Evolutionary conservation across 2,888 invertebrate genomes (phyloP), one percentile per base, ranked within the genome.

Genomic region (Serripes groenlandicus): DNA sequence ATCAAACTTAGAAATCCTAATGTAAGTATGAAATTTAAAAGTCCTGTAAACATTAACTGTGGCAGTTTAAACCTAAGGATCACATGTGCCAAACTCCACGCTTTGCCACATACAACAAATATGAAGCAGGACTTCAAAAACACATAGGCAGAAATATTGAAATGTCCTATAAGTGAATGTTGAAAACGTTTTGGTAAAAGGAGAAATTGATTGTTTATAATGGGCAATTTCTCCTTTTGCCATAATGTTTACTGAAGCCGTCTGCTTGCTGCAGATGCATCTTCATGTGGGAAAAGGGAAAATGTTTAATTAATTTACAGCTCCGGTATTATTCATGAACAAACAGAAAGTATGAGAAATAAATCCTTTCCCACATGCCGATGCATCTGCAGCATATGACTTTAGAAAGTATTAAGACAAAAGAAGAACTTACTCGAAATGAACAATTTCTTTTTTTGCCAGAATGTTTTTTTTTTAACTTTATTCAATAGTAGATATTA

Each of bases 1-100:
- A 32, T 34, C 4, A 75, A 75, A 37, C 58, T 78, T 9, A 75
- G 58, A 23, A 32, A 75, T 30, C 37, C 71, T 23, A 66, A 75
- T 35, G 82, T 75, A 78, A 69, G 75, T 56, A 26, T n/a, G n/a
- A n/a, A n/a, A n/a, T n/a, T n/a, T n/a, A n/a, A n/a, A n/a, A n/a
- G n/a, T n/a, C n/a, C n/a, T n/a, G n/a, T n/a, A n/a, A n/a, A n/a
- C n/a, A n/a, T n/a, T n/a, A n/a, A n/a, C n/a, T n/a, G n/a, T n/a
- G n/a, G n/a, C n/a, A n/a, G n/a, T n/a, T n/a, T n/a, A n/a, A n/a
- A n/a, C n/a, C n/a, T n/a, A n/a, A n/a, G n/a, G n/a, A n/a, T n/a
- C n/a, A n/a, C n/a, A n/a, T n/a, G n/a, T n/a, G n/a, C n/a, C n/a
- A n/a, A 42, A 42, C 7, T 42, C 7, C 7, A 42, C 49, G 3